phyloP scores from a whole-genome alignment of 35 echinoderm and acorn worm species.

The Stichopus chloronotus region DNA sequence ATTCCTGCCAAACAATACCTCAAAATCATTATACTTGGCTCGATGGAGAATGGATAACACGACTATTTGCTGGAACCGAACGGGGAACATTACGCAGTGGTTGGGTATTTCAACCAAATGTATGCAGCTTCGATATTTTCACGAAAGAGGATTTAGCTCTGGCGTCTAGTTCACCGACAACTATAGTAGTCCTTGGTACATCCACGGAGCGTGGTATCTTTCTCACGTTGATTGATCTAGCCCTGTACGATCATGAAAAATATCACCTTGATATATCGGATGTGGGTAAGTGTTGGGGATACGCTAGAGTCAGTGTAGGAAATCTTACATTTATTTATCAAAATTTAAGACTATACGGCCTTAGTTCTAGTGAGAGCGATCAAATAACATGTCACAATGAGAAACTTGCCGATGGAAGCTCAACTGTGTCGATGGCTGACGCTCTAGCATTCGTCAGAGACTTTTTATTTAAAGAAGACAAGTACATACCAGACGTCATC shows the following conservation, averaged over 20 bases:
- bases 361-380: not conserved
- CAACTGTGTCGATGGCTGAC: not conserved
- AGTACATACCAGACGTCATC: not conserved
- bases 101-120: constrained; percentile 33
- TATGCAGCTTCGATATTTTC: constrained; percentile 47
- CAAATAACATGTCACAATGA: too few relatives aligned
- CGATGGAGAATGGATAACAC: constrained; percentile 6
- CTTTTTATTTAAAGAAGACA: not conserved
- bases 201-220: too few relatives aligned
- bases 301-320: not conserved
- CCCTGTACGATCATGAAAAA: too few relatives aligned
- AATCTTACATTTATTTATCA: constrained; percentile 27
- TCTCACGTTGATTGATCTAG: too few relatives aligned
- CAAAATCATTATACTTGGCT: constrained; percentile 1
- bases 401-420: not conserved
- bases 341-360: constrained; percentile 1
- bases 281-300: constrained; percentile 44
- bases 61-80: not conserved
- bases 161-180: not conserved
- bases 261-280: too few relatives aligned
- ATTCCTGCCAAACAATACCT: constrained; percentile 16
- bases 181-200: not conserved
- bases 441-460: not conserved
- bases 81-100: constrained; percentile 36
- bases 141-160: not conserved